A percentile compares a stretch with the other conserved stretches of the same genome.
phyloP scores from a whole-genome alignment of 2,888 invertebrate species.

The Acronicta psi region DNA sequence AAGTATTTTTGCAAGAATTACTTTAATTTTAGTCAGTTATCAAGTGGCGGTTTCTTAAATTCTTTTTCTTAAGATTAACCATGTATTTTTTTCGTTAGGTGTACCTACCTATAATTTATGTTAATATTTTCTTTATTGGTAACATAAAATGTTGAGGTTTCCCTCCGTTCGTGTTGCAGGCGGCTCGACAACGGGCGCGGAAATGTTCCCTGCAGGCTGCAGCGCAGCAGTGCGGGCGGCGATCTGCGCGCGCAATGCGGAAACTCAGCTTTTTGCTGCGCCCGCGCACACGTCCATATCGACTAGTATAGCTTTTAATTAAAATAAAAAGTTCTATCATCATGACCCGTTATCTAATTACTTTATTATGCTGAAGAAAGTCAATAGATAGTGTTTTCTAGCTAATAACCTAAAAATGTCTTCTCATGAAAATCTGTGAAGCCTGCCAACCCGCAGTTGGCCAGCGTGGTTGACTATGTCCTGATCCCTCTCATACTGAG shows the following conservation, averaged over 20 bases:
- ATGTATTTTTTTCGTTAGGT: too few species aligned
- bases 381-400: too few species aligned
- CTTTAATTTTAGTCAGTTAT: too few species aligned
- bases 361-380: slow-evolving; percentile 18
- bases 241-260: slow-evolving; percentile 73
- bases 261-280: slow-evolving; percentile 71
- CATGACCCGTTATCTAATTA: slow-evolving; percentile 26
- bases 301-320: slow-evolving; percentile 43
- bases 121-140: slow-evolving; percentile 2
- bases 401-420: too few species aligned
- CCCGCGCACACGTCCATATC: slow-evolving; percentile 28
- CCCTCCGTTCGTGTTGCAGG: slow-evolving; percentile 68
- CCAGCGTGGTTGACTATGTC: too few species aligned
- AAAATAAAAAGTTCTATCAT: slow-evolving; percentile 40
- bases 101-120: too few species aligned
- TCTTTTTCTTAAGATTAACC: too few species aligned
- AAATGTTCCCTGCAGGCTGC: slow-evolving; percentile 73
- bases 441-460: too few species aligned
- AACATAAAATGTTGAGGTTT: slow-evolving; percentile 58
- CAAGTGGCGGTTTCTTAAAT: too few species aligned
- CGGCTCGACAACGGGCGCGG: slow-evolving; percentile 63
- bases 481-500: too few species aligned
- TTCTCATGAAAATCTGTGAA: too few species aligned
- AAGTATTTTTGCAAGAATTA: too few species aligned
- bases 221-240: slow-evolving; percentile 60